Conservation (phyloP, 2,113 vertebrate genomes). For the Gymnocephalus cernua region DNA sequence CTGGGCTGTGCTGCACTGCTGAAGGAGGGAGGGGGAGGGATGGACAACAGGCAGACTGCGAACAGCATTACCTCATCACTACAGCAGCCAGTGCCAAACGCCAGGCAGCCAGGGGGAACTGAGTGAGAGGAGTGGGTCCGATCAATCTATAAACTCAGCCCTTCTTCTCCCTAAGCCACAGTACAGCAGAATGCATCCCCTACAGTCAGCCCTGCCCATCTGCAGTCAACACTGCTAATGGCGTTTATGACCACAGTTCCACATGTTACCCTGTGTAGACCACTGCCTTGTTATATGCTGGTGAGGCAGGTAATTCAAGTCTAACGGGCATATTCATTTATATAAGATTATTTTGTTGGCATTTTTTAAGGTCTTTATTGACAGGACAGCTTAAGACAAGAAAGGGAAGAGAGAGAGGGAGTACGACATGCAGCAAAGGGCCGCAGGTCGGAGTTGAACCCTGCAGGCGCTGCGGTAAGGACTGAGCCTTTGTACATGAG, state of each 20-base stretch:
- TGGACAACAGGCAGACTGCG: constrained; percentile 70
- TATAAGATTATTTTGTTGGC: too few relatives aligned
- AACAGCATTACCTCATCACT: constrained; percentile 83
- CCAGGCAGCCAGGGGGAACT: constrained; percentile 58
- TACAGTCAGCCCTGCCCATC: constrained; percentile 25
- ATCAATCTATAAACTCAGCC: constrained; percentile 66
- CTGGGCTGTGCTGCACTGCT: constrained; percentile 77
- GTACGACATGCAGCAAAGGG: too few relatives aligned
- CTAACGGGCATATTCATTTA: neutral
- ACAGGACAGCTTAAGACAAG: too few relatives aligned
- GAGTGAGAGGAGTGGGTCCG: constrained; percentile 69
- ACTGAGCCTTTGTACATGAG: too few relatives aligned
- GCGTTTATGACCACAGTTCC: constrained; percentile 26
- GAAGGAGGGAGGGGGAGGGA: constrained; percentile 60
- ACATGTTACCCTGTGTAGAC: constrained; percentile 10
- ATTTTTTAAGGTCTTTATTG: too few relatives aligned
- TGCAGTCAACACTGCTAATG: constrained; percentile 48
- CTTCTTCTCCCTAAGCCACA: constrained; percentile 43
- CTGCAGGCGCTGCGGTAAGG: too few relatives aligned
- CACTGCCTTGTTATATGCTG: neutral
- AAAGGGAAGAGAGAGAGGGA: too few relatives aligned
- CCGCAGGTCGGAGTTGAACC: too few relatives aligned
- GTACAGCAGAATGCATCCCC: constrained; percentile 51
- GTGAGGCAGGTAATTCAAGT: constrained; percentile 23
- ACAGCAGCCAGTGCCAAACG: constrained; percentile 73